These are phyloP conservation scores for Darevskia nairensis DNA, from an alignment of 2,797 vertebrate species.

Conservation along the genomic window DNA sequence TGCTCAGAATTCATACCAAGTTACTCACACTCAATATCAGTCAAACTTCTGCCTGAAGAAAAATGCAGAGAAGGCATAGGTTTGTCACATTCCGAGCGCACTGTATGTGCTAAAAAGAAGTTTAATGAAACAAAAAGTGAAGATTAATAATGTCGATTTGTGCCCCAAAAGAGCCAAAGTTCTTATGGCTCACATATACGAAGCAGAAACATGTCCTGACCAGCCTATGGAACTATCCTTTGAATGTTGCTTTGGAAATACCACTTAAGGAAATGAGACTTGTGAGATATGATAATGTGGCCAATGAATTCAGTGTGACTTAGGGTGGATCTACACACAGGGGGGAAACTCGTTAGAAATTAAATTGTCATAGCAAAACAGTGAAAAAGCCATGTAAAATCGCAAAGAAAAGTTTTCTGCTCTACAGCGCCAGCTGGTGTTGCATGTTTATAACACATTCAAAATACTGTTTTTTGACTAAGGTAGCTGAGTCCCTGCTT, in stretches of 20 bases:
- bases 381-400: too few relatives aligned
- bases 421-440: too few relatives aligned
- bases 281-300: too few relatives aligned
- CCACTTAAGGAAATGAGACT: background rate
- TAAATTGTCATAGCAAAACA: too few relatives aligned
- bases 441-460: too few relatives aligned
- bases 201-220: background rate
- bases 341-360: too few relatives aligned
- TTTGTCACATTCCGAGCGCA: constrained; percentile 7
- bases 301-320: background rate
- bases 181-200: background rate
- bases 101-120: accelerated
- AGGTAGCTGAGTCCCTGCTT: background rate
- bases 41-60: background rate
- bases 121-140: constrained; percentile 34
- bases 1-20: background rate
- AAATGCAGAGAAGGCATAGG: constrained; percentile 18
- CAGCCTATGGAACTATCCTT: constrained; percentile 4
- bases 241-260: background rate
- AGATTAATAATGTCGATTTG: constrained; percentile 9
- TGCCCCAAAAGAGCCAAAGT: background rate
- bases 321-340: too few relatives aligned
- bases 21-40: constrained; percentile 17
- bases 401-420: too few relatives aligned
- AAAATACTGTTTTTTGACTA: too few relatives aligned